Percentiles rank a stretch among this genome's conserved stretches.
phyloP scores from a whole-genome alignment of 2,888 invertebrate species.

The Megastigmus dorsalis region DNA sequence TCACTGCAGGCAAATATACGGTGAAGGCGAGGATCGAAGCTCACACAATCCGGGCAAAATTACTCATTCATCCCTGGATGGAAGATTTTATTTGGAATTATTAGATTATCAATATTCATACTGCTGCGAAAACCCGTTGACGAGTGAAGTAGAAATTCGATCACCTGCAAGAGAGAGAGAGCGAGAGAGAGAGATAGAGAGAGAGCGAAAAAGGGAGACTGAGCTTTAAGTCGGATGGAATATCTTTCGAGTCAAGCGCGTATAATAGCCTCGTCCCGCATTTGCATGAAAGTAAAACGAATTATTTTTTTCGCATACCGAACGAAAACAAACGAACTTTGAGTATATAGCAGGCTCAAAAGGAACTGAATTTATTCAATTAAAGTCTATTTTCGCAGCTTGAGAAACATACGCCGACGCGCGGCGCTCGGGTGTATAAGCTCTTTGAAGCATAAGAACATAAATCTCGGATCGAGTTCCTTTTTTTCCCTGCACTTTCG shows the following conservation, averaged over 20 bases:
- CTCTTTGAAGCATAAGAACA: slow-evolving; percentile 41
- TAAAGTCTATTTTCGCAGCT: slow-evolving; percentile 26
- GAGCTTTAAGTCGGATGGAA: neutral
- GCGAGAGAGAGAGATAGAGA: too few species aligned
- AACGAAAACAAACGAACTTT: neutral
- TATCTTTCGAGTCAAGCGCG: neutral
- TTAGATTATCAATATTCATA: slow-evolving; percentile 11
- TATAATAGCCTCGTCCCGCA: neutral
- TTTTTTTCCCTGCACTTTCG: slow-evolving; percentile 34
- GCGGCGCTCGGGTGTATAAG: slow-evolving; percentile 15
- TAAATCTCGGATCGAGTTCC: slow-evolving; percentile 42
- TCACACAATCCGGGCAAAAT: too few species aligned
- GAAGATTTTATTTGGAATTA: slow-evolving; percentile 5
- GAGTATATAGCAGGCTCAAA: slow-evolving; percentile 14
- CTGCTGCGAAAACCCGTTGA: neutral
- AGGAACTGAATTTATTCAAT: slow-evolving; percentile 39
- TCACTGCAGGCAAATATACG: too few species aligned
- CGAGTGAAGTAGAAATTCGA: slow-evolving; percentile 3
- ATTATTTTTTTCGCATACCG: neutral
- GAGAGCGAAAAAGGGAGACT: too few species aligned
- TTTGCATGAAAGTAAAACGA: slow-evolving; percentile 18
- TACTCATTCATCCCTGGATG: too few species aligned
- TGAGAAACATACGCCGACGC: neutral
- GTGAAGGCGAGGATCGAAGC: too few species aligned
- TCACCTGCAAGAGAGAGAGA: too few species aligned